Base-by-base conservation (phyloP, 1,140 invertebrate species). In the Grapholita molesta region DNA sequence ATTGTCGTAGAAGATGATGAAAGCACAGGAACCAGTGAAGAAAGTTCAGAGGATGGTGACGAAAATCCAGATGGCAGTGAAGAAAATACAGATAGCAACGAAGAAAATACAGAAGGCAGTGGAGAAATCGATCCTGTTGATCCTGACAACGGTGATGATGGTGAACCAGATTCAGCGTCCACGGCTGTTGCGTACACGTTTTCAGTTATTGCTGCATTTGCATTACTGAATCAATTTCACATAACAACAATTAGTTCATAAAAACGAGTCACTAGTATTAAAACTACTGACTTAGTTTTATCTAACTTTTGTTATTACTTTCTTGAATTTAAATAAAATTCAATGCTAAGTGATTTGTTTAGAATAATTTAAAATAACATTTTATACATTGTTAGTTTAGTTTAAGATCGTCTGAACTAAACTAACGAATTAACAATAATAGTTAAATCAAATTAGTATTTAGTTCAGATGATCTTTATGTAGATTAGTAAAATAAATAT, bases 111-210 rank as follows among this genome's bases (percentile, higher is more conserved):
- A 57, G 64, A 21, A 1, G 53, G 55, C 5, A 48, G 21, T 61
- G 75, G 32, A 25, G 72, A 78, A 12, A 78, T 61, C 8, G 67
- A 69, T 28, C 61, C 35, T 11, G 66, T 67, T 35, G 71, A 24
- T n/a, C 64, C 52, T 1, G 69, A 30, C 23, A 70, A 66, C 23
- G 30, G 33, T 0, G 18, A 64, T 15, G 71, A 71, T 7, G 65
- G 25, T 32, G 69, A 66, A 65, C 61, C 73, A 1, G 74, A 76
- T 69, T 88, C 87, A 1, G 84, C 87, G 48, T 75, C 82, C 8
- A 82, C 76, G 4, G 65, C 76, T 18, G 73, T 83, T 35, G 78
- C 76, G 9, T 84, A 80, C 38, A 89, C 85, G 5, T 86, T 86
- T 25, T 55, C 75, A 67, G 84, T 88, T 61, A 28, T 87, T 18